Evolutionary conservation across 2,888 invertebrate genomes (phyloP).

Genomic region (Drosophila peninsularis): DNA sequence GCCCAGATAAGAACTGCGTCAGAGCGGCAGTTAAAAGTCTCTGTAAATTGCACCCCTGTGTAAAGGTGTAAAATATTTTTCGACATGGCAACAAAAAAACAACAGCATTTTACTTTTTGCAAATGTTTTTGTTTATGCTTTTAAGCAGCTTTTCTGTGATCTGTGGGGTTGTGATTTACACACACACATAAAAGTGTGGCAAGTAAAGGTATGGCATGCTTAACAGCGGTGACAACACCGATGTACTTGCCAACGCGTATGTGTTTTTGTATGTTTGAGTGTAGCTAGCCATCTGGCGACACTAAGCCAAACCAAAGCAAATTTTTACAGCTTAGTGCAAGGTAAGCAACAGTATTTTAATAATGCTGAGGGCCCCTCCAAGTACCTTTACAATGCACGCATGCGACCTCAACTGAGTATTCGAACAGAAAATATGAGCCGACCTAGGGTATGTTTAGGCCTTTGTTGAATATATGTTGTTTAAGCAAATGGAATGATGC

Average conservation of each 20-base stretch:
- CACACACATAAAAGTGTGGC: slow-evolving; percentile 15
- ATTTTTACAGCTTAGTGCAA: slow-evolving; percentile 47
- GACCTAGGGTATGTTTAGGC: slow-evolving; percentile 18
- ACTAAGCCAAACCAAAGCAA: slow-evolving; percentile 32
- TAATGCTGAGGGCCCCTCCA: slow-evolving; percentile 16
- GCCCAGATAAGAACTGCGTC: slow-evolving; percentile 64
- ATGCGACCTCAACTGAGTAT: slow-evolving; percentile 40
- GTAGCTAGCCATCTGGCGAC: slow-evolving; percentile 33
- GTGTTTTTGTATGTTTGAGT: background rate
- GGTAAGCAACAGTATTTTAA: slow-evolving; percentile 40
- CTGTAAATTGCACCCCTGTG: slow-evolving; percentile 59
- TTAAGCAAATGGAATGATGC: slow-evolving; percentile 39
- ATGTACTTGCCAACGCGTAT: background rate
- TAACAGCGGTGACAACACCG: slow-evolving; percentile 50
- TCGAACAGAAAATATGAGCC: background rate
- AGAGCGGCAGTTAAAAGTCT: slow-evolving; percentile 53
- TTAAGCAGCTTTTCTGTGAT: slow-evolving; percentile 71
- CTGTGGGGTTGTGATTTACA: slow-evolving; percentile 39
- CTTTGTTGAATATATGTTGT: slow-evolving; percentile 25
- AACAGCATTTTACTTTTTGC: slow-evolving; percentile 57
- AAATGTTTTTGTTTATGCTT: slow-evolving; percentile 65
- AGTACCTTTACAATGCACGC: slow-evolving; percentile 19
- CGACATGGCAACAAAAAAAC: slow-evolving; percentile 36
- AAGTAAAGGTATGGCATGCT: slow-evolving; percentile 72
- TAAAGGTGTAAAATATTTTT: slow-evolving; percentile 79